A percentile compares a stretch with the other conserved stretches of the same genome.
Conservation (phyloP, 2,797 vertebrate genomes). For the Chanos chanos region DNA sequence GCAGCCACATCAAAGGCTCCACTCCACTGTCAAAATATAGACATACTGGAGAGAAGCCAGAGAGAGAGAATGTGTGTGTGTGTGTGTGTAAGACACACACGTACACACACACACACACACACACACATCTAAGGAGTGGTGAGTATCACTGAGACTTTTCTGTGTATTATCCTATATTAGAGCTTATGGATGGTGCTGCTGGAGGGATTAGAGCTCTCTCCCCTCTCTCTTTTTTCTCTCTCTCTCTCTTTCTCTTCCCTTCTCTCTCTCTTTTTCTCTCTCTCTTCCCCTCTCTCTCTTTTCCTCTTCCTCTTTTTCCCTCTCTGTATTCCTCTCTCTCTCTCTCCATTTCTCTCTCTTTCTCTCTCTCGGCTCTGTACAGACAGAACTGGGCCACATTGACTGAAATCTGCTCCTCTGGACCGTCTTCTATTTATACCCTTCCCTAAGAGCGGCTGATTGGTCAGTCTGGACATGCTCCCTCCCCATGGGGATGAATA, state of each 20-base stretch:
- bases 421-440: too few relatives aligned
- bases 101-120: not conserved
- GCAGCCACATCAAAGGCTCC: too few relatives aligned
- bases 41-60: too few relatives aligned
- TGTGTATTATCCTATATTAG: too few relatives aligned
- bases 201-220: not conserved
- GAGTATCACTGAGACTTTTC: too few relatives aligned
- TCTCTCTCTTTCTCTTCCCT: not conserved
- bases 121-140: not conserved
- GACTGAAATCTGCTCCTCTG: too few relatives aligned
- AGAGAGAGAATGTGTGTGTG: too few relatives aligned
- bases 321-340: conserved; percentile 19
- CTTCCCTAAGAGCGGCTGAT: too few relatives aligned
- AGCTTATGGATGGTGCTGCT: not conserved
- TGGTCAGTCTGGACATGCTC: too few relatives aligned
- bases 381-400: too few relatives aligned
- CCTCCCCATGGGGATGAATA: too few relatives aligned
- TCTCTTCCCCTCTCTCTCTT: not conserved
- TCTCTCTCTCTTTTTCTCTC: not conserved
- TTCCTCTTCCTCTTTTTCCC: not conserved
- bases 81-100: not conserved
- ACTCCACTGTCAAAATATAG: too few relatives aligned
- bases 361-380: not conserved
- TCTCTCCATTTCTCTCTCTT: not conserved
- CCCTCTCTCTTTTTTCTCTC: not conserved